Percentiles rank a stretch among this genome's conserved stretches.
These are phyloP conservation scores for Echiichthys vipera DNA, from an alignment of 2,797 vertebrate genomes.

Conservation along the genomic window DNA sequence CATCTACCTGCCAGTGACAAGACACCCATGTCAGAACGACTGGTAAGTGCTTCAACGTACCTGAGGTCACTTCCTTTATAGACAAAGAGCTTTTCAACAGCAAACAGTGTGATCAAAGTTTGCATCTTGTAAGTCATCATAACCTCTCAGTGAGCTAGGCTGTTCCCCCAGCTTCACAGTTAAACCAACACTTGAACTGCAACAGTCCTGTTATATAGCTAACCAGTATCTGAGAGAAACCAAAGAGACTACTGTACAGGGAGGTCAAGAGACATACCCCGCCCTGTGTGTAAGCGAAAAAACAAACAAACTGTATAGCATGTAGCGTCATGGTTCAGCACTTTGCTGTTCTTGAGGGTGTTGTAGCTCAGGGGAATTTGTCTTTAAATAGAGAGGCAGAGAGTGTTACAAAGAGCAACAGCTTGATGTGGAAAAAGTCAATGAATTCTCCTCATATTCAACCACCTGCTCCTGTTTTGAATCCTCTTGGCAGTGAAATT, in stretches of 20 bases:
- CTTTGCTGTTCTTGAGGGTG: slow-evolving; percentile 27
- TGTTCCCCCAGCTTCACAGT: slow-evolving; percentile 25
- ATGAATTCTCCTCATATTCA: slow-evolving; percentile 34
- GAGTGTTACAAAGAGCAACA: slow-evolving; percentile 40
- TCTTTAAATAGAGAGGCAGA: slow-evolving; percentile 43
- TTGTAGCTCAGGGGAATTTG: slow-evolving; percentile 38
- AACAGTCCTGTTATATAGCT: slow-evolving; percentile 25
- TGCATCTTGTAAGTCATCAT: too few species aligned
- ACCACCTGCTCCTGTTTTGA: slow-evolving; percentile 49
- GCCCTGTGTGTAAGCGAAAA: background rate
- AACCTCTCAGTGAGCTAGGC: slow-evolving; percentile 36
- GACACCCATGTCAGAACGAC: slow-evolving; percentile 96
- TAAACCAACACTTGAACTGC: slow-evolving; percentile 50
- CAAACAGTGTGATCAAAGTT: background rate
- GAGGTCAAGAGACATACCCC: slow-evolving; percentile 38
- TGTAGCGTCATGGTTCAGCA: slow-evolving; percentile 27
- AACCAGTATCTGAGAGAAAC: slow-evolving; percentile 16
- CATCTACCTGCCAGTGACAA: slow-evolving; percentile 97
- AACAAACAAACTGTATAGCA: background rate
- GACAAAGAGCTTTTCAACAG: background rate
- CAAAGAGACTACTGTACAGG: slow-evolving; percentile 9
- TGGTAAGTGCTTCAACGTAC: slow-evolving; percentile 88
- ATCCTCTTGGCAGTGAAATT: slow-evolving; percentile 28
- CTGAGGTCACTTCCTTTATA: background rate
- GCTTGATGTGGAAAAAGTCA: slow-evolving; percentile 33